Percentiles rank a stretch among this genome's conserved stretches.
These are phyloP conservation scores for Sebastes diploproa DNA, from an alignment of 2,797 vertebrate species.

Conservation along the genomic window DNA sequence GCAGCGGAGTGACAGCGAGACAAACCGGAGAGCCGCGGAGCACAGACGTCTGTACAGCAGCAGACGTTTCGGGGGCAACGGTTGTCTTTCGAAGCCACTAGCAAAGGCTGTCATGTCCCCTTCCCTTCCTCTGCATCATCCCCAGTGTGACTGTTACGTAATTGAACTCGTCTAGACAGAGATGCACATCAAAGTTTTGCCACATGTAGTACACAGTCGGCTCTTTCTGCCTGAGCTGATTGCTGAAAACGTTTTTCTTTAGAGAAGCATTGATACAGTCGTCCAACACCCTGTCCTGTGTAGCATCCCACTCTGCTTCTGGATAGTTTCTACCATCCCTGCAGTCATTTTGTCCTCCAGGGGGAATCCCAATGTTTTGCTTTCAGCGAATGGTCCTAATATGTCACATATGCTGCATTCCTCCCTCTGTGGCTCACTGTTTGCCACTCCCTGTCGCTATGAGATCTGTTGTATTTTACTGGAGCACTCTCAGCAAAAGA, in stretches of 20 bases:
- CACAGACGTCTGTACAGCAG: not conserved
- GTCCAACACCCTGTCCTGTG: not conserved
- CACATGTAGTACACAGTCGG: not conserved
- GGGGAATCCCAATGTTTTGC: conserved; percentile 28
- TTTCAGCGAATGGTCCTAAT: conserved; percentile 29
- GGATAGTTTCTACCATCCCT: not conserved
- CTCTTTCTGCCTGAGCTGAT: conserved; percentile 20
- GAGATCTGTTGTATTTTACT: conserved; percentile 46
- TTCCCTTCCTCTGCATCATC: conserved; percentile 14
- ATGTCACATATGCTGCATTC: conserved; percentile 40
- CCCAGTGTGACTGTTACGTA: conserved; percentile 29
- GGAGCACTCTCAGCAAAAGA: conserved; percentile 17
- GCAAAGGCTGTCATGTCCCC: conserved; percentile 24
- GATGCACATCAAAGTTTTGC: conserved; percentile 27
- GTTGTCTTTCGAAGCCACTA: not conserved
- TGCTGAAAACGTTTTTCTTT: not conserved
- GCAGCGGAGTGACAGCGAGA: conserved; percentile 15
- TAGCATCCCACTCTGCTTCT: not conserved
- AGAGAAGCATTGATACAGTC: not conserved
- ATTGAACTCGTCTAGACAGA: conserved; percentile 19
- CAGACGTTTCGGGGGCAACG: not conserved
- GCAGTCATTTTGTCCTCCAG: not conserved
- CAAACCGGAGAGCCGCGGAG: not conserved
- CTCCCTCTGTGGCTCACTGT: conserved; percentile 12
- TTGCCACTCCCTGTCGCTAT: conserved; percentile 39